Percentiles rank a stretch among this genome's conserved stretches.
These are phyloP conservation scores for Dipodomys merriami DNA, from an alignment of 2,113 vertebrate species.

Conservation along the genomic window DNA sequence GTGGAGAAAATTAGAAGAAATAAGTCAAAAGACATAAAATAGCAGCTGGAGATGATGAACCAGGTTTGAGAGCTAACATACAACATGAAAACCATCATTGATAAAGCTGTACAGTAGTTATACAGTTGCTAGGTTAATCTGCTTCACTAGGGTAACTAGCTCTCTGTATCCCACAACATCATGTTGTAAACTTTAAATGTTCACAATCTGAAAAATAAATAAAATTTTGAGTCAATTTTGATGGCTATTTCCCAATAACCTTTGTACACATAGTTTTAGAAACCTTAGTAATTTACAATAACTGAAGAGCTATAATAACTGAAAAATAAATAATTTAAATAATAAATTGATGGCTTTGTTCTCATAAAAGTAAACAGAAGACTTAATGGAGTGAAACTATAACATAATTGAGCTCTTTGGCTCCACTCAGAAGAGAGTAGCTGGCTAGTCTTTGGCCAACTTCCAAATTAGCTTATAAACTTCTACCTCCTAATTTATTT, in stretches of 20 bases:
- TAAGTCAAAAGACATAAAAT: neutral
- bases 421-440: constrained; percentile 43
- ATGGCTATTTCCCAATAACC: constrained; percentile 2
- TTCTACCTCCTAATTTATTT: constrained; percentile 36
- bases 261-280: constrained; percentile 13
- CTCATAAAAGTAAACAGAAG: constrained; percentile 42
- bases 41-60: neutral
- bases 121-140: neutral
- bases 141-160: neutral
- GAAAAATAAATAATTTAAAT: neutral
- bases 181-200: neutral
- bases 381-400: constrained; percentile 26
- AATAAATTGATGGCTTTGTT: constrained; percentile 18
- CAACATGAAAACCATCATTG: neutral
- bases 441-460: constrained; percentile 29
- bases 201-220: neutral
- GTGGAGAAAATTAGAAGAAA: neutral
- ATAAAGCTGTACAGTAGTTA: neutral
- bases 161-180: neutral
- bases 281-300: constrained; percentile 10
- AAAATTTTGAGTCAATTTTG: constrained; percentile 9
- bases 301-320: neutral
- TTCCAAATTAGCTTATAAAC: constrained; percentile 62
- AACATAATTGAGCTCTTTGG: constrained; percentile 56
- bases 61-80: neutral